Percentiles rank a stretch among this genome's conserved stretches.
Conservation (phyloP, 2,888 invertebrate genomes). For the Hirtodrosophila confusa region DNA sequence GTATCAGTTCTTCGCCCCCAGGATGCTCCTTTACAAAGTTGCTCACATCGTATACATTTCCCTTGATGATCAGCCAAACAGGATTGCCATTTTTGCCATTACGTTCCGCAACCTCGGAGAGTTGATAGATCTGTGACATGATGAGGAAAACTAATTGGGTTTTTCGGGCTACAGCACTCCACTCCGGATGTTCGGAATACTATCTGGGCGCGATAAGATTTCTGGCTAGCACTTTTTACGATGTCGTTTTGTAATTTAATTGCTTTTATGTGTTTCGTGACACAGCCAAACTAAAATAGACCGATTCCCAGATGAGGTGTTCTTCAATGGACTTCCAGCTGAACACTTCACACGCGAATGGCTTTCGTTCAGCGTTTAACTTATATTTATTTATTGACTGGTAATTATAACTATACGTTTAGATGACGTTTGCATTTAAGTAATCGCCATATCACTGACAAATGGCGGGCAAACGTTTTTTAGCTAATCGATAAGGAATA, state of each 20-base stretch:
- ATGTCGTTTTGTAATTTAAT: constrained; percentile 15
- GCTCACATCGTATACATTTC: constrained; percentile 89
- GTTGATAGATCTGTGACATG: constrained; percentile 78
- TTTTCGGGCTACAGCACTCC: neutral
- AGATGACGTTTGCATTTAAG: constrained; percentile 12
- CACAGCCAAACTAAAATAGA: neutral
- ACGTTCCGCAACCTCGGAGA: constrained; percentile 86
- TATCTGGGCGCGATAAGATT: constrained; percentile 31
- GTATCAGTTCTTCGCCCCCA: constrained; percentile 87
- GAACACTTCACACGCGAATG: constrained; percentile 13
- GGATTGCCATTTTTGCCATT: constrained; percentile 86
- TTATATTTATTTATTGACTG: constrained; percentile 17
- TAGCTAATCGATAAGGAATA: constrained; percentile 53
- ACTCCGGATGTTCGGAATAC: neutral
- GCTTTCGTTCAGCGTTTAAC: constrained; percentile 1
- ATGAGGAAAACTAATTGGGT: neutral
- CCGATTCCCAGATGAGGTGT: neutral
- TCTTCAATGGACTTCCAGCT: constrained; percentile 4
- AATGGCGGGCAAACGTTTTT: constrained; percentile 6
- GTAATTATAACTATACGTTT: constrained; percentile 20
- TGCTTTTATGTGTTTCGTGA: constrained; percentile 17
- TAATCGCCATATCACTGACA: constrained; percentile 16
- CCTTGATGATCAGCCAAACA: constrained; percentile 88
- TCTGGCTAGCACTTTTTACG: constrained; percentile 6
- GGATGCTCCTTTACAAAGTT: constrained; percentile 88